Base-by-base conservation (phyloP, 2,797 vertebrate species). In the Microcaecilia unicolor region DNA sequence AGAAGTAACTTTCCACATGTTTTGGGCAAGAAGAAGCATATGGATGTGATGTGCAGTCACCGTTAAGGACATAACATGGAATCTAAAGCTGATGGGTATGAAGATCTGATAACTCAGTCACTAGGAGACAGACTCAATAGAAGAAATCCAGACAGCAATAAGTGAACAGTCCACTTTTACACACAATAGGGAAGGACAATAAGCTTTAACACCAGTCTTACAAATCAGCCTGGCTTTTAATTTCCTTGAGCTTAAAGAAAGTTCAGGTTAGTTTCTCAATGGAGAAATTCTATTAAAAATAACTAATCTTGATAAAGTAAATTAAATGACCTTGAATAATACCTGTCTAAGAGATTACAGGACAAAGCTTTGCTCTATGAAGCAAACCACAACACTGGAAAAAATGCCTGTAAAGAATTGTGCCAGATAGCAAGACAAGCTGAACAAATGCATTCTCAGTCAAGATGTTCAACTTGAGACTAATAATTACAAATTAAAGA, bases 401-500 rank as follows among this genome's bases (percentile, higher is more conserved):
- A 19, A 37, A 25, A 6, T 28, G 13, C 24, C 41, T 37, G 15
- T 55, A n/a, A 14, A 32, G 12, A 57, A 45, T 11, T 22, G 2
- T 5, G 34, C 32, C 19, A 34, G 10, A 23, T 5, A 37, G 11
- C 15, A 35, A 25, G 15, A 38, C 37, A 34, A 14, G 2, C 44
- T 3, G 4, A 50, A 6, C 18, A 48, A 53, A 39, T 26, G 34
- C 8, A 4, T 37, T 49, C 41, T 16, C 34, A 46, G 14, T 10
- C 47, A 17, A 28, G 41, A 5, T 28, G 20, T 37, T 25, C 24
- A 24, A 44, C 37, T 47, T 41, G 13, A 6, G 35, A 34, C 26
- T 16, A 34, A 18, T 37, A 51, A 56, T 67, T 51, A 41, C 51
- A 61, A 45, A 22, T 11, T 31, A 10, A 27, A 37, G 33, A 28